Conservation (phyloP, 2,888 invertebrate genomes). For the Gymnosoma rotundatum region DNA sequence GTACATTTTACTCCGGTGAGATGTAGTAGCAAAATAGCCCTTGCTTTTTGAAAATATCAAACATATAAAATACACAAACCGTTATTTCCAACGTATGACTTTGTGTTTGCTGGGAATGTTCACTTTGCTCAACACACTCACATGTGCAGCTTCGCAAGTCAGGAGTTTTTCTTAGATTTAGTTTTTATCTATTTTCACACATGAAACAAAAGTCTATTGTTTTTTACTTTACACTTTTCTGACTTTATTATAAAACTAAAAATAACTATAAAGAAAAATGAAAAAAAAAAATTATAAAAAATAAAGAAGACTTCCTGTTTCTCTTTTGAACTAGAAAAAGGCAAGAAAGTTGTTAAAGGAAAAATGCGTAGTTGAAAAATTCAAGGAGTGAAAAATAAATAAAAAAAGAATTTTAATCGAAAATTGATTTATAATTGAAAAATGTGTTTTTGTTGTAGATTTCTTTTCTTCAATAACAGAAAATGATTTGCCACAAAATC, state of each 20-base stretch:
- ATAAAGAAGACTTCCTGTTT: slow-evolving; percentile 33
- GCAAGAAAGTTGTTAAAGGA: slow-evolving; percentile 38
- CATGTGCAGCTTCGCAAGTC: not conserved
- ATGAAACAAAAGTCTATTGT: slow-evolving; percentile 61
- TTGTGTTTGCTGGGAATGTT: too few species aligned
- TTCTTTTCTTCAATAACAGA: slow-evolving; percentile 38
- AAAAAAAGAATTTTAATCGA: slow-evolving; percentile 83
- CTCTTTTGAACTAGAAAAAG: slow-evolving; percentile 16
- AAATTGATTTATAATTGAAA: slow-evolving; percentile 83
- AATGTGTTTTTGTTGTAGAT: slow-evolving; percentile 63
- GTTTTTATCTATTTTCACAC: slow-evolving; percentile 62
- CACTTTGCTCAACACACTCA: not conserved
- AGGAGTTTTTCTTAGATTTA: slow-evolving; percentile 20
- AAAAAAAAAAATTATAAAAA: not conserved
- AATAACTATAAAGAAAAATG: slow-evolving; percentile 10
- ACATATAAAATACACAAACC: too few species aligned
- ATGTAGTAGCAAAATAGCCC: too few species aligned
- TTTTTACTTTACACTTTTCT: slow-evolving; percentile 29
- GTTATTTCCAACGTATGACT: too few species aligned
- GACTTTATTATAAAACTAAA: slow-evolving; percentile 11
- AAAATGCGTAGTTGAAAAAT: slow-evolving; percentile 73
- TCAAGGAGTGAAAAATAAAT: slow-evolving; percentile 32
- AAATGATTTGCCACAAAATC: slow-evolving; percentile 65
- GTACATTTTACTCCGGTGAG: too few species aligned
- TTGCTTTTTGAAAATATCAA: too few species aligned